Evolutionary conservation across 2,888 invertebrate species (phyloP), one percentile per base, ranked within the genome.

Genomic region (Yponomeuta sedellus): DNA sequence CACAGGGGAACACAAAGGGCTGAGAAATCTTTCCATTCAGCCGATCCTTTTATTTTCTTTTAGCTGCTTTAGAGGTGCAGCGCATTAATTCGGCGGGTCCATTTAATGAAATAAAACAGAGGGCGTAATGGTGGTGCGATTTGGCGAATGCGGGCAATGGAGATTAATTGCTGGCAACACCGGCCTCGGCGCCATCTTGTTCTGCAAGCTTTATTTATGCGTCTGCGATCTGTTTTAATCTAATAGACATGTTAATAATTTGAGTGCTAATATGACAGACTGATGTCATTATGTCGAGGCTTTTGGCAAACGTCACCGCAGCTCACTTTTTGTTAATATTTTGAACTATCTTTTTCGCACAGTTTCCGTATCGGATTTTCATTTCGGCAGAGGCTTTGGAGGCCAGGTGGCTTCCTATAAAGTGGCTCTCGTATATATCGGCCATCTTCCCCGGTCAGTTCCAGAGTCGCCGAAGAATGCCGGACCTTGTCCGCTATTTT

Each of bases 61-160:
- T 77, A 77, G 77, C 77, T 84, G 85, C 84, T 82, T 84, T 79
- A 82, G 80, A 77, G 80, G 79, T 81, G 79, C 77, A 78, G 77
- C 79, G 80, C 85, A 86, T 87, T 88, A 88, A 87, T 87, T 86
- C 80, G 80, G 76, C 70, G 80, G 77, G 84, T 83, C 85, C 82
- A 82, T 86, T 88, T 87, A 89, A 86, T 88, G 84, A 87, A 88
- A 89, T 88, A 88, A 88, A 89, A 88, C 85, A 86, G 82, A 80
- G 78, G 75, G 77, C 75, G 82, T 86, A 86, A 86, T 84, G 82
- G 84, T 80, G 80, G 78, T 77, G 82, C 83, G 85, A 87, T 87
- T 86, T 85, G 83, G 82, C 82, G 83, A 82, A 81, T 83, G 84
- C 79, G 81, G 85, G 80, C 83, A 89, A 89, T 88, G 84, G 88